Evolutionary conservation across 2,797 vertebrate genomes (phyloP).

Genomic region (Poecilia gillii): DNA sequence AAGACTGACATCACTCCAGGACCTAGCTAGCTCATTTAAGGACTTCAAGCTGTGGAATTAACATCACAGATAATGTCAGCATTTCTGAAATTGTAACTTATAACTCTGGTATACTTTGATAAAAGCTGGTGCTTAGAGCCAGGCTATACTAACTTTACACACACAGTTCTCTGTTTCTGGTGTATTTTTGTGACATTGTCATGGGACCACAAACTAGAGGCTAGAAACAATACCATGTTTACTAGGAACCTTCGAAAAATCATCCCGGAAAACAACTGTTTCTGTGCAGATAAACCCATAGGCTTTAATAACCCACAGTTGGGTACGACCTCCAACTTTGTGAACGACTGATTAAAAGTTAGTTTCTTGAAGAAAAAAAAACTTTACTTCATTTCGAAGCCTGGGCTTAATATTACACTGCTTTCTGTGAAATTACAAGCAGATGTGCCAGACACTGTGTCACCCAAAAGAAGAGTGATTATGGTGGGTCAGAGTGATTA

Average conservation of each 20-base stretch:
- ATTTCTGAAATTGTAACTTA: background rate
- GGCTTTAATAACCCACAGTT: background rate
- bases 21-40: background rate
- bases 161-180: background rate
- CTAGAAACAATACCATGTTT: background rate
- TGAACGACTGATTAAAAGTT: conserved; percentile 6
- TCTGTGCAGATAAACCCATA: background rate
- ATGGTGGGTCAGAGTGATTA: conserved; percentile 39
- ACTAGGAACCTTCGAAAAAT: background rate
- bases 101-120: background rate
- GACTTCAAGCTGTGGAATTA: background rate
- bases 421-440: conserved; percentile 49
- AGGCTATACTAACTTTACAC: background rate
- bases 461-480: conserved; percentile 49
- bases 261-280: background rate
- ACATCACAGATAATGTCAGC: background rate
- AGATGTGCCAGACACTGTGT: conserved; percentile 31
- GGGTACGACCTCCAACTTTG: background rate
- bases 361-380: conserved; percentile 8
- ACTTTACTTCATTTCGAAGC: conserved; percentile 14
- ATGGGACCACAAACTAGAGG: background rate
- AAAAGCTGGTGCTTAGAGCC: background rate
- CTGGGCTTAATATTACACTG: conserved; percentile 47
- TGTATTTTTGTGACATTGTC: background rate
- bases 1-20: background rate